phyloP scores from a whole-genome alignment of 1,140 invertebrate genomes.

The Drosophila auraria region DNA sequence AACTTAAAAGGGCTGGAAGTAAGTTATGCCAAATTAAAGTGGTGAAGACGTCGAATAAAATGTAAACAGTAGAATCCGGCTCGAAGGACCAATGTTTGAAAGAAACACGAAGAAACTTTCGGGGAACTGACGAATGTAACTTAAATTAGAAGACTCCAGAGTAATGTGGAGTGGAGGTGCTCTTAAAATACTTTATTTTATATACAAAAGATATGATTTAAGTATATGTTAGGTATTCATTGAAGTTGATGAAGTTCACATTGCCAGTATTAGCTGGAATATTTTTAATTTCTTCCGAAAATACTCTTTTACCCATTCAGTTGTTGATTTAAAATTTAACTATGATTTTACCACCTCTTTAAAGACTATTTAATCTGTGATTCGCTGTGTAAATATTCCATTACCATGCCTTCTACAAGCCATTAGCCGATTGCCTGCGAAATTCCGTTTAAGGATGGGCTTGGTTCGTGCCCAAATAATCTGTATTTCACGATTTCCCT shows the following conservation, averaged over 20 bases:
- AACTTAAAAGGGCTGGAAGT: not conserved
- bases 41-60: too few relatives aligned
- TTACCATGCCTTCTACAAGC: slow-evolving; percentile 6
- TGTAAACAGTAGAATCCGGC: too few relatives aligned
- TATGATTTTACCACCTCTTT: not conserved
- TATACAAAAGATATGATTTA: not conserved
- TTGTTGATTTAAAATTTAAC: not conserved
- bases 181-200: not conserved
- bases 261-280: not conserved
- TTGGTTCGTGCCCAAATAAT: slow-evolving; percentile 21
- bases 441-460: slow-evolving; percentile 16
- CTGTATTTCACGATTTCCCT: slow-evolving; percentile 22
- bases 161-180: too few relatives aligned
- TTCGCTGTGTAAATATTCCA: slow-evolving; percentile 2
- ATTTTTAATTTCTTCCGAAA: too few relatives aligned
- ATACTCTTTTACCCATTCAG: accelerated
- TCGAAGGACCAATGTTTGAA: too few relatives aligned
- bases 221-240: too few relatives aligned
- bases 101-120: too few relatives aligned
- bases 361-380: not conserved
- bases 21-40: too few relatives aligned
- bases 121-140: too few relatives aligned
- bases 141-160: too few relatives aligned
- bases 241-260: not conserved
- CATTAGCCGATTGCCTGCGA: slow-evolving; percentile 39